Conservation (phyloP, 2,888 invertebrate genomes). For the Chrysolina oricalcia region DNA sequence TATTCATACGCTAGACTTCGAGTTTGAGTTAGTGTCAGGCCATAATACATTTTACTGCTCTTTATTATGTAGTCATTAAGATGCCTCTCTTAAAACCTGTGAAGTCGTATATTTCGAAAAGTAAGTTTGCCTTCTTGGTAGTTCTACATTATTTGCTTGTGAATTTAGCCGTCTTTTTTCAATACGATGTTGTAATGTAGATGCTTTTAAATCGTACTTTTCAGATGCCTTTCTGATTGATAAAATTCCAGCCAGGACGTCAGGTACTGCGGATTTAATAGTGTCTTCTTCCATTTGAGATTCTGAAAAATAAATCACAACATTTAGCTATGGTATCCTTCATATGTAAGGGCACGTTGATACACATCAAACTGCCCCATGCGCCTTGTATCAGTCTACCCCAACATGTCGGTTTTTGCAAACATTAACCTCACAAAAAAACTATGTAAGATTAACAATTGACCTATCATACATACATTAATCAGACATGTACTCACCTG, state of each 20-base stretch:
- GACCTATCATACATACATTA: not conserved
- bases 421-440: not conserved
- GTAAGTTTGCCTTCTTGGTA: too few species aligned
- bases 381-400: too few species aligned
- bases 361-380: too few species aligned
- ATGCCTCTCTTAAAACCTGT: conserved; percentile 19
- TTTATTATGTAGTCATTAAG: conserved; percentile 42
- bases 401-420: too few species aligned
- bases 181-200: too few species aligned
- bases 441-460: not conserved
- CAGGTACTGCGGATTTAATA: not conserved
- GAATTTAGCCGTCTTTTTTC: too few species aligned
- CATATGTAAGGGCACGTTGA: too few species aligned
- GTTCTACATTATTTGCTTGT: too few species aligned
- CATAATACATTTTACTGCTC: conserved; percentile 40
- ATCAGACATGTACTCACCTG: not conserved
- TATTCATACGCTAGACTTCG: conserved; percentile 36
- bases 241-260: not conserved
- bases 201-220: not conserved
- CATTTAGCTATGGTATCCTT: too few species aligned
- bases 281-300: not conserved
- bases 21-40: conserved; percentile 28
- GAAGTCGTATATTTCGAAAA: too few species aligned
- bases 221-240: not conserved
- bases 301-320: too few species aligned